Conservation (phyloP, 2,888 invertebrate species). For the Hoplodrina ambigua region DNA sequence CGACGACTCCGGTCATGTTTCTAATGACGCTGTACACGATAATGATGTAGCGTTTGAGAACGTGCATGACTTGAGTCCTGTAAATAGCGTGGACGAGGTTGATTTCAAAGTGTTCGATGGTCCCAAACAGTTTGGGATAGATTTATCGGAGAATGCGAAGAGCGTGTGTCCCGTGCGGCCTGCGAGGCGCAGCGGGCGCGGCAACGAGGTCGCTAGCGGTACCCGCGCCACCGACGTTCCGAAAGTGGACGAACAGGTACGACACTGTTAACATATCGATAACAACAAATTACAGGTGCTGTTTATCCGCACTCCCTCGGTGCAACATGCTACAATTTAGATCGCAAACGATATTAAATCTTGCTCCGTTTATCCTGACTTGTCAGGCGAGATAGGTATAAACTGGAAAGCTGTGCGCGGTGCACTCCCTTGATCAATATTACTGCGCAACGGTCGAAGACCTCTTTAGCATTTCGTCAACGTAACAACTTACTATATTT, state of each 20-base stretch:
- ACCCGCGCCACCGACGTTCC: slow-evolving; percentile 86
- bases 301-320: slow-evolving; percentile 72
- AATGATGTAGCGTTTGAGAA: slow-evolving; percentile 88
- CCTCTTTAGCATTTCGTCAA: slow-evolving; percentile 74
- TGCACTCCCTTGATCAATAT: slow-evolving; percentile 69
- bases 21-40: slow-evolving; percentile 95
- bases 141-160: slow-evolving; percentile 82
- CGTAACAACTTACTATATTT: slow-evolving; percentile 65
- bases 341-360: slow-evolving; percentile 73
- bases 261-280: slow-evolving; percentile 88
- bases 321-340: slow-evolving; percentile 73
- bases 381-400: slow-evolving; percentile 73
- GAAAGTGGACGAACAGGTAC: slow-evolving; percentile 90
- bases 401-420: slow-evolving; percentile 75
- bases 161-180: slow-evolving; percentile 87
- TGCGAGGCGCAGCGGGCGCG: slow-evolving; percentile 84
- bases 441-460: slow-evolving; percentile 74
- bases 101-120: slow-evolving; percentile 82
- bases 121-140: slow-evolving; percentile 84
- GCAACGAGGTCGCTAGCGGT: slow-evolving; percentile 90
- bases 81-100: slow-evolving; percentile 78
- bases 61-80: slow-evolving; percentile 77
- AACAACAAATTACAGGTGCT: slow-evolving; percentile 85
- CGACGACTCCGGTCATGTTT: slow-evolving; percentile 95
- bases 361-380: slow-evolving; percentile 66